Conservation (phyloP, 2,113 vertebrate species). For the Ovibos moschatus region DNA sequence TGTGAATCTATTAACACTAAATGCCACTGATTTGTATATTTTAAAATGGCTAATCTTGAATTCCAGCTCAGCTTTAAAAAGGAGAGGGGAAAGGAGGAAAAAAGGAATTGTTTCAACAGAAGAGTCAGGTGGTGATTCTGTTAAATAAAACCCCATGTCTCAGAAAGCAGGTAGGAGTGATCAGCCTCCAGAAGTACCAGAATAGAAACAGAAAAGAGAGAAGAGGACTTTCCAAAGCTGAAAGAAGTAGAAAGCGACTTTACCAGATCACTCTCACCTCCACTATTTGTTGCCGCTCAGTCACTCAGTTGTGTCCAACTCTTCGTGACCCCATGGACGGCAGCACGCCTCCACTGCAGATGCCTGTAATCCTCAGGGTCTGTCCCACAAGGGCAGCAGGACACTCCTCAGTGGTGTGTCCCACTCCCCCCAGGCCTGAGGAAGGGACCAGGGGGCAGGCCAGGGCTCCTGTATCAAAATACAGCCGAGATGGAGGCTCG, state of each 20-base stretch:
- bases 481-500: fast-evolving
- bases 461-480: background rate
- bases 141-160: background rate
- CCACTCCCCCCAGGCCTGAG: background rate
- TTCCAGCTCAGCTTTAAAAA: background rate
- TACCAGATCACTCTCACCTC: background rate
- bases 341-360: background rate
- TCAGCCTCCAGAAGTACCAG: background rate
- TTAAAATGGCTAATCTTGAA: background rate
- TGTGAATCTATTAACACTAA: fast-evolving
- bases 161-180: fast-evolving
- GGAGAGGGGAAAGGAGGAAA: no score
- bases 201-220: fast-evolving
- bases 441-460: background rate
- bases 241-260: background rate
- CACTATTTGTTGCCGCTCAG: background rate
- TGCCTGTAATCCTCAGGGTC: fast-evolving
- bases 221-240: fast-evolving
- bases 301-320: background rate
- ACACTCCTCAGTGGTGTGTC: background rate
- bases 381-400: background rate
- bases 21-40: background rate
- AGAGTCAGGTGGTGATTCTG: fast-evolving
- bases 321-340: fast-evolving
- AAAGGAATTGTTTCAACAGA: background rate